These are phyloP conservation scores for Graptemys geographica DNA, from an alignment of 2,797 vertebrate species.

Conservation along the genomic window DNA sequence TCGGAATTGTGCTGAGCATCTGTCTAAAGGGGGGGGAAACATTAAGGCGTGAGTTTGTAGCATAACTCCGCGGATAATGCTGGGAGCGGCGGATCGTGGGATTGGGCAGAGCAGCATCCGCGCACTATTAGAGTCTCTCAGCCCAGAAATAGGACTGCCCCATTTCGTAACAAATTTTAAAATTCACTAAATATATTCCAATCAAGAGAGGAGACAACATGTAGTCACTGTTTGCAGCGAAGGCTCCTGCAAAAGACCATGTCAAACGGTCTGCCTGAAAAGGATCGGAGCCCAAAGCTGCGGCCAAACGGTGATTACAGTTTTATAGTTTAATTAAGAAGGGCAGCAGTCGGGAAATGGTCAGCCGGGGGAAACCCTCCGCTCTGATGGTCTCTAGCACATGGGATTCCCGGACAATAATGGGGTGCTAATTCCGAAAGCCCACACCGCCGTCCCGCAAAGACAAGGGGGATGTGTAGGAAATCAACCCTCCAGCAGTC, in stretches of 20 bases:
- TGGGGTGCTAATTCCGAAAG: constrained; percentile 85
- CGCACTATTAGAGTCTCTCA: not conserved
- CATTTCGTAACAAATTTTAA: not conserved
- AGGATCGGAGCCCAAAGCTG: not conserved
- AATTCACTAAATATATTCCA: not conserved
- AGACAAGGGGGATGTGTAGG: constrained; percentile 86
- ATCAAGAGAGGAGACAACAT: not conserved
- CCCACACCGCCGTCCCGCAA: constrained; percentile 77
- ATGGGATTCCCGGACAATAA: constrained; percentile 78
- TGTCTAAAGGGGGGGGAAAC: not conserved
- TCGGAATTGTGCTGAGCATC: not conserved
- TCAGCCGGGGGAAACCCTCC: not conserved
- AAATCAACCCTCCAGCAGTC: constrained; percentile 88
- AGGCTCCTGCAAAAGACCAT: not conserved
- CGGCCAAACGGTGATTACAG: not conserved
- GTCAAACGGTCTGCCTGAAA: not conserved
- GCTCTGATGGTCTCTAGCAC: not conserved
- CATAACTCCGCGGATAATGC: not conserved
- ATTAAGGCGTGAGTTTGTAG: not conserved
- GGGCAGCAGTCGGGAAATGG: constrained; percentile 3
- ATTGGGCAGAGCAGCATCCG: not conserved
- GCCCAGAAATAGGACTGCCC: not conserved
- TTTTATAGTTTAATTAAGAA: constrained; percentile 49
- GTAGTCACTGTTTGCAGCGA: not conserved
- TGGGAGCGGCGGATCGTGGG: not conserved